Conservation (phyloP, 2,113 vertebrate species). For the Apodemus speciosus region DNA sequence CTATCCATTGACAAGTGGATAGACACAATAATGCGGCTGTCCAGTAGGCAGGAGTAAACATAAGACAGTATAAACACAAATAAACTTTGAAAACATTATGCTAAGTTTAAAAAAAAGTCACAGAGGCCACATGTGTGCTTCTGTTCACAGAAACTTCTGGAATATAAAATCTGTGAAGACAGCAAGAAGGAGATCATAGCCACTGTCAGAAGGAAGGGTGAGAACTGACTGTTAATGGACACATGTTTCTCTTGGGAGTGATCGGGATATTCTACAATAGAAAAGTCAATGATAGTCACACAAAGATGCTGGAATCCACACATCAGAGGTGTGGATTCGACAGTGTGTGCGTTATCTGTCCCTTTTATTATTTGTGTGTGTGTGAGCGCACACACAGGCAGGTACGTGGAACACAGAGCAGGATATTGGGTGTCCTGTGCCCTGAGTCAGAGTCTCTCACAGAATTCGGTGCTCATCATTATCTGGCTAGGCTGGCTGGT, state of each 20-base stretch:
- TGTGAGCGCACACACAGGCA: too few species aligned
- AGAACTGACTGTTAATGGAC: background rate
- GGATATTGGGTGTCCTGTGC: background rate
- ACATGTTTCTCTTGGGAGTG: background rate
- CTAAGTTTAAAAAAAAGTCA: background rate
- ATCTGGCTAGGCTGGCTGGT: background rate
- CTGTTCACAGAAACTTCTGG: background rate
- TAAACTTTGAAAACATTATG: background rate
- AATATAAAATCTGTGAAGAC: background rate
- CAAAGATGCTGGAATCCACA: background rate
- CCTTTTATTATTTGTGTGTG: too few species aligned
- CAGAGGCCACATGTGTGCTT: background rate
- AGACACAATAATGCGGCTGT: fast-evolving
- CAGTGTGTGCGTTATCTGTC: too few species aligned
- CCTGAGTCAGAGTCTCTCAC: background rate
- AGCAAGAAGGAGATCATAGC: background rate
- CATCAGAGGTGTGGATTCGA: background rate
- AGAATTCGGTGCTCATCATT: background rate
- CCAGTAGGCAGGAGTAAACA: background rate
- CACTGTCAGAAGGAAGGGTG: background rate
- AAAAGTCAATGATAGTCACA: background rate
- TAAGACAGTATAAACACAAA: background rate
- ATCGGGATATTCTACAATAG: background rate
- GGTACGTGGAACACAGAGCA: background rate
- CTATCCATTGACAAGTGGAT: too few species aligned